Percentiles rank a stretch among this genome's conserved stretches.
Conservation (phyloP, 2,888 invertebrate genomes). For the Diaprepes abbreviatus region DNA sequence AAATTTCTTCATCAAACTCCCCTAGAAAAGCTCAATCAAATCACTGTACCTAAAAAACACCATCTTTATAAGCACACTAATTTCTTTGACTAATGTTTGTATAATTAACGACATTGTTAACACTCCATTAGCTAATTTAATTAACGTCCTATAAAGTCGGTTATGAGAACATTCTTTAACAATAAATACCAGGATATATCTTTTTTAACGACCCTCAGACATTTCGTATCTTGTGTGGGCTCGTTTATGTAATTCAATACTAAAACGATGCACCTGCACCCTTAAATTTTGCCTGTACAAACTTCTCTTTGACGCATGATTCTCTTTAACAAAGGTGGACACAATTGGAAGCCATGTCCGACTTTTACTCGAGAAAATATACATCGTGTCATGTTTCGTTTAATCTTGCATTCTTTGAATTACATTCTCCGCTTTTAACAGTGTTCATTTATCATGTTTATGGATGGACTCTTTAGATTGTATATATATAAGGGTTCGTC, state of each 20-base stretch:
- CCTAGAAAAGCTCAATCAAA: too few species aligned
- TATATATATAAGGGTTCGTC: not conserved
- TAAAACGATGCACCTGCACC: conserved; percentile 49
- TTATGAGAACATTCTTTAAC: too few species aligned
- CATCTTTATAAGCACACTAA: too few species aligned
- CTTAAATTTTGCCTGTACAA: conserved; percentile 39
- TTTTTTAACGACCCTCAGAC: conserved; percentile 10
- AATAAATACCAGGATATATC: conserved; percentile 17
- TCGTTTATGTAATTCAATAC: conserved; percentile 48
- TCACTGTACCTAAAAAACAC: too few species aligned
- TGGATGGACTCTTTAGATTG: conserved; percentile 15
- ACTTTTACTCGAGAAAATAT: conserved; percentile 28
- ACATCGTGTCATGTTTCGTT: conserved; percentile 29
- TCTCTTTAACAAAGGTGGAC: conserved; percentile 35
- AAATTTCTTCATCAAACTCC: too few species aligned
- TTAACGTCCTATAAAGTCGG: too few species aligned
- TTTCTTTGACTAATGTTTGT: too few species aligned
- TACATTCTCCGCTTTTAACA: conserved; percentile 10
- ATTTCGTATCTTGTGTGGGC: conserved; percentile 42
- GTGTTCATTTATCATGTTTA: conserved; percentile 28
- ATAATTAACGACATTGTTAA: too few species aligned
- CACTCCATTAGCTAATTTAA: too few species aligned
- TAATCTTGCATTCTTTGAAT: conserved; percentile 29
- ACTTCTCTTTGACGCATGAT: conserved; percentile 4
- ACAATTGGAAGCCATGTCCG: conserved; percentile 38